Base-by-base conservation (phyloP, 2,888 invertebrate genomes). In the Pasiphila rectangulata region DNA sequence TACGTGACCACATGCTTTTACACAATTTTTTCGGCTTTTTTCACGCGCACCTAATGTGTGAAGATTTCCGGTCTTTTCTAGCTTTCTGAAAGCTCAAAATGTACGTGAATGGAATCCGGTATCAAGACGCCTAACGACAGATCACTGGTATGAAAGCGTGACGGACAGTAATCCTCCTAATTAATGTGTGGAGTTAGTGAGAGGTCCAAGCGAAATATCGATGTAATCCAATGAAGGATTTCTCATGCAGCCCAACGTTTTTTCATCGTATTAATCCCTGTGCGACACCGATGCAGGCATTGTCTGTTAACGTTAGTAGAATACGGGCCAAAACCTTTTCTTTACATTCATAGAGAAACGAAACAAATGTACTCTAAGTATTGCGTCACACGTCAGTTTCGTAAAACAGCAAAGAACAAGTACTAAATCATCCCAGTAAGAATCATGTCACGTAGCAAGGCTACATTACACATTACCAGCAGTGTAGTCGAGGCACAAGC, bases 101-200 rank as follows among this genome's bases (percentile, higher is more conserved):
- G 44, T 44, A 32, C 48, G 34, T 50, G 53, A 54, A 51, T 46
- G 35, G 42, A 56, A 54, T 35, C 27, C 24, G 17, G 42, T 20
- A 34, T 29, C 29, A 35, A 44, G 29, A 29, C 12, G 15, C 25
- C 44, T 25, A 43, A 56, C 47, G 62, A 61, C 64, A 65, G 60
- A 63, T 68, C 61, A 64, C 57, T 56, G 57, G 51, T 62, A 64
- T 65, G 57, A 66, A 57, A 65, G 56, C 61, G 67, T 63, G 64
- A 66, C 67, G 61, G 61, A 59, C 60, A 54, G 47, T 70, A 68
- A 73, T 69, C 61, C 61, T 39, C 52, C 57, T 73, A 69, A 72
- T 73, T 69, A 71, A 69, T 70, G 61, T 63, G 69, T 64, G 59
- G 60, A 60, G 52, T 59, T 51, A 43, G 49, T 54, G 57, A 61